Conservation (phyloP, 37 sponge, comb jelly and placozoan genomes). For the Cladorhizidae sp. region DNA sequence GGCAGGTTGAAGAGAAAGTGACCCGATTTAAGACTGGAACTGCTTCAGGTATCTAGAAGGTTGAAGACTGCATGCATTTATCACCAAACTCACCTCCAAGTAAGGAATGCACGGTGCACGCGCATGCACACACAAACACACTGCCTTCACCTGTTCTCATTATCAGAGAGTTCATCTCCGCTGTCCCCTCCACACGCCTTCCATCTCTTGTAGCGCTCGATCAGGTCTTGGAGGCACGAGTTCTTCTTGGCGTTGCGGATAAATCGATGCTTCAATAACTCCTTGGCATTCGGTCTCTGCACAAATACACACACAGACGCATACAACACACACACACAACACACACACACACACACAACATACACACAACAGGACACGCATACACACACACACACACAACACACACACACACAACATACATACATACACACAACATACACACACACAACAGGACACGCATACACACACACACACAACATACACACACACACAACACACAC, state of each 20-base stretch:
- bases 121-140: not conserved
- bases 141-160: constrained; percentile 6
- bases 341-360: constrained; percentile 4
- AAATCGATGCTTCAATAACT: constrained; percentile 86
- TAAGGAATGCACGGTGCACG: not conserved
- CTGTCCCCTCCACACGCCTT: constrained; percentile 66
- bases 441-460: too few species aligned
- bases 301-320: not conserved
- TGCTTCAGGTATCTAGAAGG: too few species aligned
- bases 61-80: not conserved
- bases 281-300: constrained; percentile 87
- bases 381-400: constrained; percentile 5
- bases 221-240: constrained; percentile 82
- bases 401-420: too few species aligned
- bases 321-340: not conserved
- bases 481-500: too few species aligned
- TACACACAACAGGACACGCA: too few species aligned
- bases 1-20: too few species aligned
- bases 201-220: constrained; percentile 80
- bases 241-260: constrained; percentile 82
- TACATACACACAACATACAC: too few species aligned
- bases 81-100: not conserved
- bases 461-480: too few species aligned
- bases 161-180: constrained; percentile 30
- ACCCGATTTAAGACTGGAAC: too few species aligned